Evolutionary conservation across 2,113 vertebrate genomes (phyloP).

Genomic region (Clarias magur): DNA sequence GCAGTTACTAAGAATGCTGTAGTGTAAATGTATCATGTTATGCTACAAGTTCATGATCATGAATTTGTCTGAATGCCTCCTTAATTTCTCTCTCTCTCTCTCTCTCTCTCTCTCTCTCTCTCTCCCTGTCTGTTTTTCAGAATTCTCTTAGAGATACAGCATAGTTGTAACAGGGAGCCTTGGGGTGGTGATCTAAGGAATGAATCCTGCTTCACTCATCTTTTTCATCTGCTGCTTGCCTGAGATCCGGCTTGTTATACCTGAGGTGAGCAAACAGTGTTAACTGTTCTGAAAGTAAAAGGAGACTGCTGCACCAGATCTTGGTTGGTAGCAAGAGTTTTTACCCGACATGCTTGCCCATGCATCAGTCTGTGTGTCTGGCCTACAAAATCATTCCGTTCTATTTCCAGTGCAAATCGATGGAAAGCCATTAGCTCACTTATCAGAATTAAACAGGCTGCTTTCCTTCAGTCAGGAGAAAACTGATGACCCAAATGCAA

Average conservation of each 20-base stretch:
- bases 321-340: conserved; percentile 10
- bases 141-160: too few species aligned
- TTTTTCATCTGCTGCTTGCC: neutral
- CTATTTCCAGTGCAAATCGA: conserved; percentile 40
- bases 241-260: neutral
- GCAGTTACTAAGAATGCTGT: neutral
- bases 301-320: neutral
- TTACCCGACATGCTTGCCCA: conserved; percentile 16
- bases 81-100: neutral
- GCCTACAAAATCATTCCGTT: neutral
- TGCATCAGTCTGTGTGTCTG: neutral
- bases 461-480: conserved; percentile 22
- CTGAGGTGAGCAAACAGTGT: neutral
- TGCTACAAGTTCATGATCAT: neutral
- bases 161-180: too few species aligned
- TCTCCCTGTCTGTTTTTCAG: too few species aligned
- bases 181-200: neutral
- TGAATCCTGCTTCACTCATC: neutral
- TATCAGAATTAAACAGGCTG: conserved; percentile 40
- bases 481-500: conserved; percentile 28
- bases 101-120: neutral
- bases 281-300: too few species aligned
- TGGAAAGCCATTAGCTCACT: conserved; percentile 45
- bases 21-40: neutral
- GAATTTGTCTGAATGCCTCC: neutral